These are phyloP conservation scores for Shinisaurus crocodilurus DNA, from an alignment of 2,113 vertebrate species.

Conservation along the genomic window DNA sequence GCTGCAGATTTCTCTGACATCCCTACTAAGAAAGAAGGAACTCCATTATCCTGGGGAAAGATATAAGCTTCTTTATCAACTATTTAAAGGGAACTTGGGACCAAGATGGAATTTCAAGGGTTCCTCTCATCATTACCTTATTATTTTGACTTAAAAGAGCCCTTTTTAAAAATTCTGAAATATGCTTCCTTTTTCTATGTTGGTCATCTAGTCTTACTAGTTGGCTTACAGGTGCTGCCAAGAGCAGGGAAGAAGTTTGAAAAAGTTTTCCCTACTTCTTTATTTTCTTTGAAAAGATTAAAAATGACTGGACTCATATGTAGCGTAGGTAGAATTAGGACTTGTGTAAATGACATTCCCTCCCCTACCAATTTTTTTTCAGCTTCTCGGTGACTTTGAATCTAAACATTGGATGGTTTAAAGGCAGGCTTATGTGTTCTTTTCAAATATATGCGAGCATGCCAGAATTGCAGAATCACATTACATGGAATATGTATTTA, in stretches of 20 bases:
- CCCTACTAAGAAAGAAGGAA: background rate
- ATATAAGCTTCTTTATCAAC: background rate
- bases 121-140: background rate
- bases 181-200: background rate
- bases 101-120: background rate
- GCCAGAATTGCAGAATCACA: background rate
- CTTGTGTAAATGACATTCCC: background rate
- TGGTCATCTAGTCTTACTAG: background rate
- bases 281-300: background rate
- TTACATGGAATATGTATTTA: slow-evolving; percentile 38
- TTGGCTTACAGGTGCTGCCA: background rate
- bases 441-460: background rate
- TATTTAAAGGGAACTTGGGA: background rate
- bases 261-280: background rate
- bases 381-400: background rate
- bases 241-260: background rate
- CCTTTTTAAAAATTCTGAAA: background rate
- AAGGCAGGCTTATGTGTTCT: background rate
- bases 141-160: background rate
- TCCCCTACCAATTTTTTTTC: too few relatives aligned
- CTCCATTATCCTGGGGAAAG: background rate
- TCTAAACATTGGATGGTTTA: slow-evolving; percentile 8
- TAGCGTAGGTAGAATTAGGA: background rate
- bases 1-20: too few relatives aligned
- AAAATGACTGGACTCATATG: background rate